These are phyloP conservation scores for Orycteropus afer DNA, from an alignment of 2,113 vertebrate species.

Conservation along the genomic window DNA sequence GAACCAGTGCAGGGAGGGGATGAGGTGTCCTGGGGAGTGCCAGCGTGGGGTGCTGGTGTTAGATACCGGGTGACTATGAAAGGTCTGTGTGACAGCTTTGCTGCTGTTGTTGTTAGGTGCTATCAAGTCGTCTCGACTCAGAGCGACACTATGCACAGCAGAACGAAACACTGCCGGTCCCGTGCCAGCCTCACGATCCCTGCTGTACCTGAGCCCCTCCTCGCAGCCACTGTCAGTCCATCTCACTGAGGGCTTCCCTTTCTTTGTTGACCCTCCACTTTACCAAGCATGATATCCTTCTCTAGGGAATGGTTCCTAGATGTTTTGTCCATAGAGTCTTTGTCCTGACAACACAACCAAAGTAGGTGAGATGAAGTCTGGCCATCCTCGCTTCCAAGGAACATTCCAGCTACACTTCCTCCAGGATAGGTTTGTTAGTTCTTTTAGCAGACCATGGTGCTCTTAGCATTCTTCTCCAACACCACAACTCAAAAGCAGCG, in stretches of 20 bases:
- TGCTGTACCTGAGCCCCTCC: rapidly evolving
- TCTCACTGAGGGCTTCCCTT: background rate
- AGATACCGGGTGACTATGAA: rapidly evolving
- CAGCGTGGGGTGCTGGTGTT: rapidly evolving
- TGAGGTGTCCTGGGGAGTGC: rapidly evolving
- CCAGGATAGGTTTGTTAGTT: no score
- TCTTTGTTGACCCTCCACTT: background rate
- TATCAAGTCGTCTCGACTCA: background rate
- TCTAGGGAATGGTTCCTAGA: background rate
- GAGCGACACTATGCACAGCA: background rate
- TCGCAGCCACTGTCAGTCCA: background rate
- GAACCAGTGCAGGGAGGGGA: background rate
- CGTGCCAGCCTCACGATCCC: background rate
- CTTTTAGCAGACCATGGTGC: no score
- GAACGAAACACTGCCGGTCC: background rate
- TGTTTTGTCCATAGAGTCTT: no score
- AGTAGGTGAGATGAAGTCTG: background rate
- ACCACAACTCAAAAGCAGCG: no score
- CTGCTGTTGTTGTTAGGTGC: background rate
- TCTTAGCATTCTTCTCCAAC: no score
- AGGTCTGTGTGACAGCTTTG: background rate
- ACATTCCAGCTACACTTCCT: background rate
- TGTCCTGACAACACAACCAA: background rate
- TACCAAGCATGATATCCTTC: background rate
- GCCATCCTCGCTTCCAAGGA: background rate